Evolutionary conservation across 2,888 invertebrate species (phyloP), one percentile per base, ranked within the genome.

Genomic region (Amiota minor): DNA sequence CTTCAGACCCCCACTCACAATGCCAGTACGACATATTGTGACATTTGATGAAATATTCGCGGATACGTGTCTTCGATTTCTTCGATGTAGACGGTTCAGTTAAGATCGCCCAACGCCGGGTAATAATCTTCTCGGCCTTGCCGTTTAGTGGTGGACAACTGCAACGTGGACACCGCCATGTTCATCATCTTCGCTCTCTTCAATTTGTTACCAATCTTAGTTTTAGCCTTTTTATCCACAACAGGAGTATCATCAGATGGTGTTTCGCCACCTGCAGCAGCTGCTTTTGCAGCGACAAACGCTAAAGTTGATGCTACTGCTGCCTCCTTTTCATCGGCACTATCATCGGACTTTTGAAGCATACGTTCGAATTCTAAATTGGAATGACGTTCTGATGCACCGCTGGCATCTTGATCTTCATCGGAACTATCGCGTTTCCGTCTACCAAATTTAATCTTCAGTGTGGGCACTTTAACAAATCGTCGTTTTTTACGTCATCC

Each of bases 291-390:
- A 9, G 70, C 67, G 11, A 78, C 80, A 8, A 80, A 77, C 77
- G 79, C 80, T 14, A 77, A 80, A 12, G 79, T 82, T 23, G 81
- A 81, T 23, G 75, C 73, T 16, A 78, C 81, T 1, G 83, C 80
- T 0, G 80, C 77, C 23, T 88, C 86, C 71, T 82, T 78, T 64
- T 86, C 90, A 10, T 88, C 90, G 4, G 90, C 90, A 14, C 93
- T 93, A 79, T 96, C 96, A 78, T 96, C 96, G 0, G 97, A 96
- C 85, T 97, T 97, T 70, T 96, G 96, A 71, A 99, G 89, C 95
- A 99, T 98, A 86, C 98, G 96, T 86, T 99, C 99, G 90, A 99
- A 99, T 89, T 99, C 99, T 74, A 98, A 96, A 89, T 99, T 99
- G 0, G 98, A 98, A 89, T 99, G 98, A 46, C 96, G 93, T 83